Percentiles rank a stretch among this genome's conserved stretches.
These are phyloP conservation scores for Syncerus caffer DNA, from an alignment of 2,797 vertebrate genomes.

Conservation along the genomic window DNA sequence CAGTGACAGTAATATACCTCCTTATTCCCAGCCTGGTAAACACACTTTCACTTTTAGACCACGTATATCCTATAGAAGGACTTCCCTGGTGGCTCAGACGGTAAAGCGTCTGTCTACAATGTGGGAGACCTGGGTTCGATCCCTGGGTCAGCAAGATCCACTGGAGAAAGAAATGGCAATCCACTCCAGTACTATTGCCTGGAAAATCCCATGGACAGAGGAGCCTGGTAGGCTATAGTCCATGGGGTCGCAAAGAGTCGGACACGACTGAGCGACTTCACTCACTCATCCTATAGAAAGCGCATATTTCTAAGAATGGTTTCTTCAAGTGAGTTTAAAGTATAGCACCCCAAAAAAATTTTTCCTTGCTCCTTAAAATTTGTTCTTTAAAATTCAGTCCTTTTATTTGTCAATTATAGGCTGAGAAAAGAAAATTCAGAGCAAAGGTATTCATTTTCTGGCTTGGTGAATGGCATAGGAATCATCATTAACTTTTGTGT, in stretches of 20 bases:
- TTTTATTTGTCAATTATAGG: neutral
- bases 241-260: no score
- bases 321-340: neutral
- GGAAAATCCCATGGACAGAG: no score
- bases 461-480: neutral
- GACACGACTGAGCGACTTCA: no score
- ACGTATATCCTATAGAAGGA: neutral
- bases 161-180: no score
- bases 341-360: neutral
- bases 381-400: constrained; percentile 1
- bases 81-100: no score
- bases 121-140: no score
- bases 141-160: no score
- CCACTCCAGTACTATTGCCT: no score
- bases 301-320: neutral
- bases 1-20: neutral
- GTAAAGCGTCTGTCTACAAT: no score
- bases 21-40: neutral
- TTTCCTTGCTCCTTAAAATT: constrained; percentile 34
- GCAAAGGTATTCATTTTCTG: neutral
- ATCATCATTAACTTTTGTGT: neutral
- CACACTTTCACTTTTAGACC: neutral
- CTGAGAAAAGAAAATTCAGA: neutral
- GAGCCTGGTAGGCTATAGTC: no score
- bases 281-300: neutral